A percentile compares a stretch with the other conserved stretches of the same genome.
These are phyloP conservation scores for Whitmania pigra DNA, from an alignment of 1,140 invertebrate genomes.

Conservation along the genomic window DNA sequence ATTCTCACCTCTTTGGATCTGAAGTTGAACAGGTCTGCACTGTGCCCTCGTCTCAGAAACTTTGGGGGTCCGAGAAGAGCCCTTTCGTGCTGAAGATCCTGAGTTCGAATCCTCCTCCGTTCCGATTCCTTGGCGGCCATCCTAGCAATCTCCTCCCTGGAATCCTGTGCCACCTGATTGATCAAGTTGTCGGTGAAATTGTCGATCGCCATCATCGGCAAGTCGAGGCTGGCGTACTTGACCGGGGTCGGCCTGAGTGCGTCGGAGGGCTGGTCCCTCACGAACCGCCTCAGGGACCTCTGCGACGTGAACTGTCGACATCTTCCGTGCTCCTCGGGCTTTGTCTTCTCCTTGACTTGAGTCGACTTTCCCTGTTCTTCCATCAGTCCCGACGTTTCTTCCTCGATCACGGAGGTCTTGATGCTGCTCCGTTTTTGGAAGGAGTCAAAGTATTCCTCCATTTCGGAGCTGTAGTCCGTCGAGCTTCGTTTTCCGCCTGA, in stretches of 20 bases:
- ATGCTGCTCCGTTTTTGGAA: conserved; percentile 3
- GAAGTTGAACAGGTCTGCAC: too few species aligned
- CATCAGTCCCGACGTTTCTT: neutral
- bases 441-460: conserved; percentile 15
- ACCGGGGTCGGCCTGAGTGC: conserved; percentile 2
- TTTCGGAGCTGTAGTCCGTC: conserved; percentile 15
- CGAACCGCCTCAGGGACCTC: neutral
- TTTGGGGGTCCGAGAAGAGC: too few species aligned
- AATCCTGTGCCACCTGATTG: conserved; percentile 12
- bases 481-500: conserved; percentile 9
- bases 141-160: conserved; percentile 8
- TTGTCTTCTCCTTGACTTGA: neutral
- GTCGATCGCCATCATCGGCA: conserved; percentile 7
- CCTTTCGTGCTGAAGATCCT: too few species aligned
- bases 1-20: too few species aligned
- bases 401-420: conserved; percentile 15
- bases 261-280: neutral
- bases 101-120: too few species aligned
- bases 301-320: neutral
- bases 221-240: neutral
- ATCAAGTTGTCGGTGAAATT: conserved; percentile 14
- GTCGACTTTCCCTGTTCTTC: conserved; percentile 7
- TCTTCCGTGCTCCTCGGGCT: neutral
- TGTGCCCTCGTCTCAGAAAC: too few species aligned
- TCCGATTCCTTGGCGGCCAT: too few species aligned